Percentiles rank a stretch among this genome's conserved stretches.
Evolutionary conservation across 1,140 invertebrate genomes (phyloP).

Genomic region (Maconellicoccus hirsutus): DNA sequence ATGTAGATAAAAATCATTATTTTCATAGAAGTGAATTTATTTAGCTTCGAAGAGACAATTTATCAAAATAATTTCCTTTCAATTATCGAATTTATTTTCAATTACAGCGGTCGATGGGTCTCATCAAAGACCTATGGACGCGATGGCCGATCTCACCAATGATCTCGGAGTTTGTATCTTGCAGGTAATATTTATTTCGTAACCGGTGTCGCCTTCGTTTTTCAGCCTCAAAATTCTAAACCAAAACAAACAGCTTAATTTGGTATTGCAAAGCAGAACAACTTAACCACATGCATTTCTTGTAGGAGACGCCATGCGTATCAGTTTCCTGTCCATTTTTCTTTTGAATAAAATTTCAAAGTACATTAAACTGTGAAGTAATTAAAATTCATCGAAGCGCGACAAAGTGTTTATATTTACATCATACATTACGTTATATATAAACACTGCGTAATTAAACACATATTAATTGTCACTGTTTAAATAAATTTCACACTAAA

Average conservation of each 20-base stretch:
- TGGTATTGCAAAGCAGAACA: background rate
- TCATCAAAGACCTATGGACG: constrained; percentile 42
- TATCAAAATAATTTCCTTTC: no score
- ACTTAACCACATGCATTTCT: constrained; percentile 10
- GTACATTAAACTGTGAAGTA: constrained; percentile 13
- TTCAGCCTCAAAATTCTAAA: no score
- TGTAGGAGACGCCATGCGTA: constrained; percentile 8
- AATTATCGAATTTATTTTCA: background rate
- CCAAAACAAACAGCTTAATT: background rate
- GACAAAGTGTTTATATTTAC: constrained; percentile 5
- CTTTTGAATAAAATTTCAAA: constrained; percentile 16
- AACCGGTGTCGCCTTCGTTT: no score
- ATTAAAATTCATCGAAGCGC: background rate
- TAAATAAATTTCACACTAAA: background rate
- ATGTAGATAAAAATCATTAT: no score
- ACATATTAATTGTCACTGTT: background rate
- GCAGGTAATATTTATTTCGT: constrained; percentile 36
- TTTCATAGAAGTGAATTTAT: no score
- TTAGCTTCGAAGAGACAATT: no score
- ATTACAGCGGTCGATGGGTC: constrained; percentile 24
- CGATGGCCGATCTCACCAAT: constrained; percentile 68
- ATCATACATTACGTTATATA: background rate
- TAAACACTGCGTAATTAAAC: background rate
- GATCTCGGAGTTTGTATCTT: constrained; percentile 56
- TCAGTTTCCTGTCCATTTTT: constrained; percentile 14